Evolutionary conservation across 2,888 invertebrate species (phyloP).

Genomic region (Caenorhabditis becei): DNA sequence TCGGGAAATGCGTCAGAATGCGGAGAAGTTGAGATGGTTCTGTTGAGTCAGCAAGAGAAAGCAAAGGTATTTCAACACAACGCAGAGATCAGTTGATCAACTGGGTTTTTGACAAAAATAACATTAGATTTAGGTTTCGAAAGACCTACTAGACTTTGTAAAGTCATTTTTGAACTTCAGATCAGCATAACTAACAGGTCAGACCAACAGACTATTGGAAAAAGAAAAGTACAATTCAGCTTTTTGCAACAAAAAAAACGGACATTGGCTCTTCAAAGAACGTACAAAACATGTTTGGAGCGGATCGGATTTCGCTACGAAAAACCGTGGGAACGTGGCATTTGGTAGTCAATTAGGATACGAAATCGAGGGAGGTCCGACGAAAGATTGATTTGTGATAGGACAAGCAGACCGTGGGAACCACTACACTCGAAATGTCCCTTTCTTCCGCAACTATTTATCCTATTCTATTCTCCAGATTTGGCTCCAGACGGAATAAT

Average conservation of each 20-base stretch:
- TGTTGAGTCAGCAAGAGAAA: neutral
- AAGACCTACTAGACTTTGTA: no score
- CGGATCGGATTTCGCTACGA: conserved; percentile 30
- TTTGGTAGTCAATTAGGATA: conserved; percentile 20
- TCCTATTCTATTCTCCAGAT: neutral
- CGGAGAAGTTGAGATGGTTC: neutral
- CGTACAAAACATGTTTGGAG: conserved; percentile 40
- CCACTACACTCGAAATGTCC: neutral
- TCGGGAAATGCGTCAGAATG: conserved; percentile 27
- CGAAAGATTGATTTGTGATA: conserved; percentile 14
- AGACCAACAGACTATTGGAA: no score
- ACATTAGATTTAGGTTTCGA: no score
- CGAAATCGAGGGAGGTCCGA: conserved; percentile 14
- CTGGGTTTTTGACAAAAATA: no score
- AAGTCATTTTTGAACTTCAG: no score
- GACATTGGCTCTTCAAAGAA: neutral
- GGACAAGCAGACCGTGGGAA: neutral
- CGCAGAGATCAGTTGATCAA: no score
- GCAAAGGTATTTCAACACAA: no score
- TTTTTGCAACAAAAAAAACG: neutral
- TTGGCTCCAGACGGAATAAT: neutral
- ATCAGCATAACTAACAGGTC: no score
- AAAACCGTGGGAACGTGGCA: conserved; percentile 40
- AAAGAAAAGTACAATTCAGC: neutral
- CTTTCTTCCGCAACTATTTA: neutral